These are phyloP conservation scores for Tetragonula clypearis DNA, from an alignment of 1,140 invertebrate genomes.

Conservation along the genomic window DNA sequence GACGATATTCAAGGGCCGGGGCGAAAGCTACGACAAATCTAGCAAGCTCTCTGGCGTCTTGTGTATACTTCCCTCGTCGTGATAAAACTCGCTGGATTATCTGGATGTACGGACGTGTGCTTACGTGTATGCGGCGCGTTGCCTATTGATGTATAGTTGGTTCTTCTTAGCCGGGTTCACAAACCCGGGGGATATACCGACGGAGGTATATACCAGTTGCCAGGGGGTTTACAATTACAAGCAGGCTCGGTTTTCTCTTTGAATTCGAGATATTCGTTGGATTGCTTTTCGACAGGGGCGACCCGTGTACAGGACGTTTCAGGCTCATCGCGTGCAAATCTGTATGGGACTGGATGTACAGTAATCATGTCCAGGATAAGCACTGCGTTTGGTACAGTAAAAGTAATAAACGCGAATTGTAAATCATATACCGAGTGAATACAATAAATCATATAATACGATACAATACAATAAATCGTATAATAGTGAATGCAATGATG, in stretches of 20 bases:
- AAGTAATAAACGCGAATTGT: too few species aligned
- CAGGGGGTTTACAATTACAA: background rate
- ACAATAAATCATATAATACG: too few species aligned
- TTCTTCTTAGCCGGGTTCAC: background rate
- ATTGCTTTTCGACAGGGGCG: too few species aligned
- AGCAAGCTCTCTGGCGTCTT: too few species aligned
- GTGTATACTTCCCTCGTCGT: background rate
- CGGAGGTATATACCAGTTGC: background rate
- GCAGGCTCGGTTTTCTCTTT: background rate
- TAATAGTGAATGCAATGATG: too few species aligned
- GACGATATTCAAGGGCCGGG: slow-evolving; percentile 32
- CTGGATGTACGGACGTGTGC: background rate
- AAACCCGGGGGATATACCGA: background rate
- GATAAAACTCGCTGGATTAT: slow-evolving; percentile 41
- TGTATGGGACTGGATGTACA: too few species aligned
- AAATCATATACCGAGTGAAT: too few species aligned
- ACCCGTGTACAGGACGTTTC: background rate
- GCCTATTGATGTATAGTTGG: background rate
- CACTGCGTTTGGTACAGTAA: too few species aligned
- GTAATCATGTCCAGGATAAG: too few species aligned
- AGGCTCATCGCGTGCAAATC: too few species aligned
- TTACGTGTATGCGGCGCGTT: background rate
- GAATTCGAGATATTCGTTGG: background rate
- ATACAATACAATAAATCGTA: too few species aligned
- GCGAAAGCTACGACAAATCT: slow-evolving; percentile 39